Evolutionary conservation across 37 sponge, comb jelly and placozoan genomes (phyloP).

Genomic region (Spongilla lacustris): DNA sequence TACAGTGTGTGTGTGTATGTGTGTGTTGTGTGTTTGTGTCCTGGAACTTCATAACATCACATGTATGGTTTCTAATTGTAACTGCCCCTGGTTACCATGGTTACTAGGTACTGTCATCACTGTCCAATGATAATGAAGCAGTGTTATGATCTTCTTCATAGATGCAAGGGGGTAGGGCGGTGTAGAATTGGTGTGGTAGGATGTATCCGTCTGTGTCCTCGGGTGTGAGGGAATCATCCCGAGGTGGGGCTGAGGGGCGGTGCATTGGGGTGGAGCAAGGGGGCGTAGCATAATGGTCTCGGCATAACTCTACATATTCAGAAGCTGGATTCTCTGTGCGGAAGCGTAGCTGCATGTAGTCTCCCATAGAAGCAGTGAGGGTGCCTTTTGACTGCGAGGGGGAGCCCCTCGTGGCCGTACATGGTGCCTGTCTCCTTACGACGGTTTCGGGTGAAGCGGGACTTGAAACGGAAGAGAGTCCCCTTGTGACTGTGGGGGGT

Average conservation of each 20-base stretch:
- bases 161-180: not conserved
- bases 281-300: not conserved
- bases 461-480: not conserved
- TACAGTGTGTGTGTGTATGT: not conserved
- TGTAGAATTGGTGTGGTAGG: not conserved
- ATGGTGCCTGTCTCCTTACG: not conserved
- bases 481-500: not conserved
- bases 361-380: not conserved
- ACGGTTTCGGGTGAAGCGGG: not conserved
- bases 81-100: too few species aligned
- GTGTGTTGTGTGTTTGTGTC: not conserved
- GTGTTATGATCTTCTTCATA: not conserved
- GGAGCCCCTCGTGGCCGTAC: not conserved
- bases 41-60: too few species aligned
- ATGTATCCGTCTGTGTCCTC: constrained; percentile 6
- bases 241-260: not conserved
- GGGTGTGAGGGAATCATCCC: not conserved
- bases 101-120: not conserved
- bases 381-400: not conserved
- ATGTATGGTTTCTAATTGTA: too few species aligned
- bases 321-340: not conserved
- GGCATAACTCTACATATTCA: not conserved
- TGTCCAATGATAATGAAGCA: not conserved
- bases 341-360: not conserved
- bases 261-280: not conserved